These are phyloP conservation scores for Tetropium fuscum DNA, from an alignment of 2,888 invertebrate genomes.

Conservation along the genomic window DNA sequence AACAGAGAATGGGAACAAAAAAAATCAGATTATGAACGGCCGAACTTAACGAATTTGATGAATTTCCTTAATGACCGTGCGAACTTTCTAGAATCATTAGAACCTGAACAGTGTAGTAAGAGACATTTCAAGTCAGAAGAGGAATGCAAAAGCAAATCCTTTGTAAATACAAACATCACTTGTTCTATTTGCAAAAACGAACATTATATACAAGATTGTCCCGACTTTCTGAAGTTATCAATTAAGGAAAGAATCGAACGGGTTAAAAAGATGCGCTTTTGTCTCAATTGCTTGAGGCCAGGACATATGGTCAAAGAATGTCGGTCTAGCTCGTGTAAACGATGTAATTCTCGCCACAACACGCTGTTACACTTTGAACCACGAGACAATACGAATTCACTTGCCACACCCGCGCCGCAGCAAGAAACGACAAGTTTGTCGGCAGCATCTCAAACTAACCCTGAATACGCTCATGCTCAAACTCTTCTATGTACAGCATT, in stretches of 20 bases:
- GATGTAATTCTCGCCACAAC: too few relatives aligned
- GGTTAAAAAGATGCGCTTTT: background rate
- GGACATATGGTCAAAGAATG: too few relatives aligned
- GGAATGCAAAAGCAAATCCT: background rate
- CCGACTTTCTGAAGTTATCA: conserved; percentile 12
- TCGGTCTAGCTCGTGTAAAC: too few relatives aligned
- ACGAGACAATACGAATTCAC: background rate
- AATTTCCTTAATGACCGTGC: conserved; percentile 21
- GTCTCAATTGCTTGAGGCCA: too few relatives aligned
- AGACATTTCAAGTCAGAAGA: background rate
- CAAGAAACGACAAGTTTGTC: background rate
- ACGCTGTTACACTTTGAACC: conserved; percentile 6
- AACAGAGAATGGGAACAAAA: conserved; percentile 31
- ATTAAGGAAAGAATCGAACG: conserved; percentile 7
- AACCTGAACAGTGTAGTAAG: background rate
- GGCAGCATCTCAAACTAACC: too few relatives aligned
- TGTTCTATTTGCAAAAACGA: conserved; percentile 24
- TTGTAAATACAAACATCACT: background rate
- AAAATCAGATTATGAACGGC: conserved; percentile 3
- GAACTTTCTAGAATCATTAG: conserved; percentile 22
- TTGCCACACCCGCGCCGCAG: too few relatives aligned
- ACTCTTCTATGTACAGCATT: conserved; percentile 17
- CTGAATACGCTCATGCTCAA: background rate
- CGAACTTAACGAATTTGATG: conserved; percentile 22
- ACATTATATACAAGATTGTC: conserved; percentile 24